Conservation (phyloP, 2,888 invertebrate species). For the Clistopyga incitator region DNA sequence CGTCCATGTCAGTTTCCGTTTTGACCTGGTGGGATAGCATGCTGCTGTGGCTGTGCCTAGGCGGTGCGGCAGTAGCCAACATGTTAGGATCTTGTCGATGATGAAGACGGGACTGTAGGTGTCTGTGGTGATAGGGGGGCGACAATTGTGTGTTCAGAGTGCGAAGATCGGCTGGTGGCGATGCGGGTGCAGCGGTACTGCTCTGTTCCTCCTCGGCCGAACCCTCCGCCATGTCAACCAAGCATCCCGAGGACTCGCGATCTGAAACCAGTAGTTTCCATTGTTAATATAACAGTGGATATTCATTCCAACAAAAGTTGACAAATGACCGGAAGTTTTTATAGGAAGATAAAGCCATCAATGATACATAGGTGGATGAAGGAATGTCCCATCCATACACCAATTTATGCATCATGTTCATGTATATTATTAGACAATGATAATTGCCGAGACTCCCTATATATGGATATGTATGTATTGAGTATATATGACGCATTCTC, state of each 20-base stretch:
- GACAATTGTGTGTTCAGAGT: constrained; percentile 83
- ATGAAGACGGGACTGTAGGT: constrained; percentile 78
- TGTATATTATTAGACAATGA: too few relatives aligned
- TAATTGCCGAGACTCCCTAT: too few relatives aligned
- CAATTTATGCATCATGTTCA: background rate
- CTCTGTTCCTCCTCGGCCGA: constrained; percentile 87
- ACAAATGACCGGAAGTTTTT: constrained; percentile 2
- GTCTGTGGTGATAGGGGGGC: constrained; percentile 80
- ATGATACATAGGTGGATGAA: background rate
- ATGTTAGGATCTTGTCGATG: constrained; percentile 81
- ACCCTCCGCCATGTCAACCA: constrained; percentile 94
- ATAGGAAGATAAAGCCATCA: too few relatives aligned
- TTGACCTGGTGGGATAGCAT: constrained; percentile 83
- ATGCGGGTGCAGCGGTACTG: constrained; percentile 86
- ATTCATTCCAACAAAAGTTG: constrained; percentile 42
- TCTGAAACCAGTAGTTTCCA: constrained; percentile 84
- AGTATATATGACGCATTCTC: too few relatives aligned
- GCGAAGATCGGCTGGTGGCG: constrained; percentile 85
- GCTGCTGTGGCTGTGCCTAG: constrained; percentile 81
- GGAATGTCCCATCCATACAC: background rate
- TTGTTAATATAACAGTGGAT: constrained; percentile 30
- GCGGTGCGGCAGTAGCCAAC: constrained; percentile 83
- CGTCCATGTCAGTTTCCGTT: constrained; percentile 81
- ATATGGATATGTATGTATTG: too few relatives aligned
- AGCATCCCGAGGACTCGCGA: constrained; percentile 90